Evolutionary conservation across 30 jellyfish, hydroid and myxozoan genomes (phyloP).

Genomic region (Nemopilema nomurai): DNA sequence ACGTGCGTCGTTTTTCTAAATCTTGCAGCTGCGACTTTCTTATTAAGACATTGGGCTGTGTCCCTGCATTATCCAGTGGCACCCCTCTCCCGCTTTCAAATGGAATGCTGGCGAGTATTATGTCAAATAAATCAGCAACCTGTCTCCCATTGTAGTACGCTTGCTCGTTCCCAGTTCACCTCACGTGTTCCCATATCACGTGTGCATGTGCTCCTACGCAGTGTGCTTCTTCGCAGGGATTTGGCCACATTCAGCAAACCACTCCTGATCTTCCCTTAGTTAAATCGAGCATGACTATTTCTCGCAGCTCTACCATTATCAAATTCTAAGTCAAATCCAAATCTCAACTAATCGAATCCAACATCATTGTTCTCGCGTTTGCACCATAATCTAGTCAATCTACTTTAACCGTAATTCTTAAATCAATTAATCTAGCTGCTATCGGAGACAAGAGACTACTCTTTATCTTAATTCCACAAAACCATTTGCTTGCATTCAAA

Average conservation of each 20-base stretch:
- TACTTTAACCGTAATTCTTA: not conserved
- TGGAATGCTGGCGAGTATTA: no score
- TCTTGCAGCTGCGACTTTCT: conserved; percentile 27
- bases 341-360: not conserved
- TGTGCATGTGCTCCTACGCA: no score
- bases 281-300: not conserved
- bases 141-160: no score
- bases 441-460: not conserved
- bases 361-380: not conserved
- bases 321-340: not conserved
- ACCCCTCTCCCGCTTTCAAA: no score
- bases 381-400: not conserved
- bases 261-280: not conserved
- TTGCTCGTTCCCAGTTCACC: not conserved
- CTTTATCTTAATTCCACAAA: not conserved
- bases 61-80: no score
- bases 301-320: not conserved
- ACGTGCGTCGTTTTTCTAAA: conserved; percentile 24
- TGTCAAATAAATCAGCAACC: no score
- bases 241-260: no score
- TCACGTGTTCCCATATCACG: no score
- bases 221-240: no score
- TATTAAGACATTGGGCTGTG: not conserved
- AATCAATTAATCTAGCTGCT: not conserved
- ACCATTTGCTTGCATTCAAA: not conserved